phyloP scores from a whole-genome alignment of 2,113 vertebrate genomes.

The Myiozetetes cayanensis region DNA sequence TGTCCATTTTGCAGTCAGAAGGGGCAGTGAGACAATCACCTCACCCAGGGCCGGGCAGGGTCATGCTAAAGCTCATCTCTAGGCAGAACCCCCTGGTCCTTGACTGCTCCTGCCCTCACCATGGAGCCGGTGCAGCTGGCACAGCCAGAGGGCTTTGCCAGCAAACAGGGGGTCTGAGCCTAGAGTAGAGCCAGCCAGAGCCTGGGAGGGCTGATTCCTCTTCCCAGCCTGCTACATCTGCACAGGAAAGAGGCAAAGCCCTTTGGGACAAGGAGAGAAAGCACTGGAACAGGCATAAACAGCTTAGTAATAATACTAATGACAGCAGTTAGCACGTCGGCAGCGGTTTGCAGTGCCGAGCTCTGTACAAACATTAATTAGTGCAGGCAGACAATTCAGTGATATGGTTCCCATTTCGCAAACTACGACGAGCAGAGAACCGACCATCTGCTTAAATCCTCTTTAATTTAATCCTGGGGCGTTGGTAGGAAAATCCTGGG shows the following conservation, averaged over 20 bases:
- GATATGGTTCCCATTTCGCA: constrained; percentile 35
- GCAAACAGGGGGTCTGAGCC: neutral
- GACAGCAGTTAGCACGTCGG: constrained; percentile 41
- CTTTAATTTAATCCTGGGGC: constrained; percentile 22
- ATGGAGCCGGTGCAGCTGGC: rapidly evolving
- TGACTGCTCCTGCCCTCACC: neutral
- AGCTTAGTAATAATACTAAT: constrained; percentile 55
- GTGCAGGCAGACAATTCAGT: constrained; percentile 14
- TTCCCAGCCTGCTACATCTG: neutral
- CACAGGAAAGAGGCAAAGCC: constrained; percentile 37
- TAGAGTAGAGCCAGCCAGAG: neutral
- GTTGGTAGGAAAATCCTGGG: neutral
- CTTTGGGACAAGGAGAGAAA: constrained; percentile 42
- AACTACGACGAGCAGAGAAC: neutral
- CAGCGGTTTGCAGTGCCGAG: constrained; percentile 49
- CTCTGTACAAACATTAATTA: constrained; percentile 61
- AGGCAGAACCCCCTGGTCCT: neutral
- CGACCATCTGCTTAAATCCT: constrained; percentile 45
- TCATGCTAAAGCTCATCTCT: neutral
- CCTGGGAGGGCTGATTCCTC: neutral
- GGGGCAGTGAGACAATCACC: neutral
- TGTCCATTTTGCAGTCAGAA: neutral
- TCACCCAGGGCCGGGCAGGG: neutral
- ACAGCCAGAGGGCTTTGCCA: rapidly evolving
- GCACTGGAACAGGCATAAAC: constrained; percentile 49